Evolutionary conservation across 1,140 invertebrate genomes (phyloP).

Genomic region (Drosophila repletoides): DNA sequence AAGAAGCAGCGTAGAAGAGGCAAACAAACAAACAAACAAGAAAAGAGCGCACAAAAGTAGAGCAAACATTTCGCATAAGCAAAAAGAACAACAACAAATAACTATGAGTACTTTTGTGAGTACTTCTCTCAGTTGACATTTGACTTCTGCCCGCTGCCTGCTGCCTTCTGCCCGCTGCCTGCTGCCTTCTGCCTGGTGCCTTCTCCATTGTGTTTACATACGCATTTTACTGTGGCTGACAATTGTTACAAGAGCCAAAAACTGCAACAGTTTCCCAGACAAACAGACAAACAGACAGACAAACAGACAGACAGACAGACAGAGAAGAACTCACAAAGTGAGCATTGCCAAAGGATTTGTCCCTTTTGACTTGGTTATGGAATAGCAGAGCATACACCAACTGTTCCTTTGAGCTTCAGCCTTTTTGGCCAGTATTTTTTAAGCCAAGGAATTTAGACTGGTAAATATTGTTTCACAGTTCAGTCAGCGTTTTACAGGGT

Average conservation of each 20-base stretch:
- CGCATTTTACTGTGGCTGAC: background rate
- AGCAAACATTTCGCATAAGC: constrained; percentile 13
- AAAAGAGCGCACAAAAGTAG: constrained; percentile 6
- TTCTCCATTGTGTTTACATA: background rate
- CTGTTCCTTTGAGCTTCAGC: too few relatives aligned
- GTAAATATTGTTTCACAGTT: too few relatives aligned
- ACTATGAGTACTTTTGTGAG: constrained; percentile 7
- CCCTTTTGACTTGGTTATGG: background rate
- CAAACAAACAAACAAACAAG: constrained; percentile 30
- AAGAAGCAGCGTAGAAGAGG: background rate
- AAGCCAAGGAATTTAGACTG: too few relatives aligned
- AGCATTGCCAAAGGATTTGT: constrained; percentile 2
- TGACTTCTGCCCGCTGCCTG: constrained; percentile 20
- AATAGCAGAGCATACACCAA: too few relatives aligned
- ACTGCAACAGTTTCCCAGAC: too few relatives aligned
- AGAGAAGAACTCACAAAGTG: background rate
- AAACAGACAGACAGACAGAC: background rate
- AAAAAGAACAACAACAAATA: constrained; percentile 19
- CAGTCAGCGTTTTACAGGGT: too few relatives aligned
- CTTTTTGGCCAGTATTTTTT: too few relatives aligned
- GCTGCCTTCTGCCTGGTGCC: background rate
- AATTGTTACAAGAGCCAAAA: constrained; percentile 1
- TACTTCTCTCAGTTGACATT: constrained; percentile 22
- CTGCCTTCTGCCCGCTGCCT: constrained; percentile 18
- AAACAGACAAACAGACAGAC: too few relatives aligned